Percentiles rank a stretch among this genome's conserved stretches.
Conservation (phyloP, 2,113 vertebrate species). For the Smithornis capensis region DNA sequence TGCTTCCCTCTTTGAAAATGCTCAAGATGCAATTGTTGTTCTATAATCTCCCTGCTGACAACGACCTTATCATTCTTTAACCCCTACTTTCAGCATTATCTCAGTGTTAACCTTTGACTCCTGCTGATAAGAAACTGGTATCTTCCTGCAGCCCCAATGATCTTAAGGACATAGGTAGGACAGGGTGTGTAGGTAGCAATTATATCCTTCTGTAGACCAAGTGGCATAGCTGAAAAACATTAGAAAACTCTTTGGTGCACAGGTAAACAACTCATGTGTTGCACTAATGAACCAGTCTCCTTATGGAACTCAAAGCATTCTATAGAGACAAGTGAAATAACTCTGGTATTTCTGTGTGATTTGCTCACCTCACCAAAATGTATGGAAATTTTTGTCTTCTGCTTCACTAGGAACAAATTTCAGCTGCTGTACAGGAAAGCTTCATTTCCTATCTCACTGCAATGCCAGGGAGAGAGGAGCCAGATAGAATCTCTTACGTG, state of each 20-base stretch:
- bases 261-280: neutral
- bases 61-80: neutral
- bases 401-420: neutral
- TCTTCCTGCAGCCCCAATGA: neutral
- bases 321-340: neutral
- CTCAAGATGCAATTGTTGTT: neutral
- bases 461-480: neutral
- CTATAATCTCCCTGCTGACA: neutral
- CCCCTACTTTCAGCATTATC: neutral
- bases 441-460: neutral
- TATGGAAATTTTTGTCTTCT: neutral
- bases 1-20: neutral
- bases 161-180: neutral
- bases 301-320: neutral
- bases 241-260: neutral
- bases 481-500: neutral
- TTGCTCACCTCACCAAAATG: neutral
- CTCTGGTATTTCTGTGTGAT: neutral
- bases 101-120: neutral
- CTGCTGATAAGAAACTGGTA: neutral
- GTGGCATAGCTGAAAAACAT: neutral
- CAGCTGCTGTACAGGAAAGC: neutral
- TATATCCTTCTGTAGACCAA: neutral
- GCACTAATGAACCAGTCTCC: neutral
- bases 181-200: neutral